These are phyloP conservation scores for Corydoras sp. DNA, from an alignment of 2,113 vertebrate species.

Conservation along the genomic window DNA sequence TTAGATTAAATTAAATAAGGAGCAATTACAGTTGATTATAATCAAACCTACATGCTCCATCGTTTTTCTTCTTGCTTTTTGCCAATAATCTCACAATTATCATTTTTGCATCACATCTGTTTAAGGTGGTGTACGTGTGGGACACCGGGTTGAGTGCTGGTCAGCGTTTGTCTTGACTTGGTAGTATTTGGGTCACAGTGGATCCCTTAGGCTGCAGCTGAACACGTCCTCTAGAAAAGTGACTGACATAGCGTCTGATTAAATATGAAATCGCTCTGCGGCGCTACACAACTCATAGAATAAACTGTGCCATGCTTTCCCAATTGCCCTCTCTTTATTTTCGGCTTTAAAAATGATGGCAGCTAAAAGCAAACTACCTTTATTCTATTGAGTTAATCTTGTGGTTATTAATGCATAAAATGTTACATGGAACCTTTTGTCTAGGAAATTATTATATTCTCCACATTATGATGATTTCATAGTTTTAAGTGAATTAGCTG, in stretches of 20 bases:
- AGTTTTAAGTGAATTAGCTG: too few relatives aligned
- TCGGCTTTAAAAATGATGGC: not conserved
- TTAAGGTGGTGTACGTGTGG: not conserved
- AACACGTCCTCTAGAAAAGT: conserved; percentile 61
- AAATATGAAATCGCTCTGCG: conserved; percentile 60
- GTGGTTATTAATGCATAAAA: not conserved
- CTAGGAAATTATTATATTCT: too few relatives aligned
- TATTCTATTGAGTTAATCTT: too few relatives aligned
- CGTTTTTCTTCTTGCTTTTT: too few relatives aligned
- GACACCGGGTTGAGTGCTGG: conserved; percentile 41
- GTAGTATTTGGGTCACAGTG: conserved; percentile 72
- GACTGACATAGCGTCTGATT: conserved; percentile 68
- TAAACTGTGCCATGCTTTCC: conserved; percentile 47
- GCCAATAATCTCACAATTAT: too few relatives aligned
- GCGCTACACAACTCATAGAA: conserved; percentile 61
- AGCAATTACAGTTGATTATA: too few relatives aligned
- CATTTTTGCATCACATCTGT: not conserved
- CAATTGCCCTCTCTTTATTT: not conserved
- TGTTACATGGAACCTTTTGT: too few relatives aligned
- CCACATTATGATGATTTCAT: too few relatives aligned
- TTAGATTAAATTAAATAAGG: too few relatives aligned
- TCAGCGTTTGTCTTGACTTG: conserved; percentile 62
- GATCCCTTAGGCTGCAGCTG: conserved; percentile 64
- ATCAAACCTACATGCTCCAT: too few relatives aligned
- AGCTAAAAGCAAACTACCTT: too few relatives aligned